phyloP scores from a whole-genome alignment of 1,140 invertebrate species.

The Stegodyphus mimosarum region DNA sequence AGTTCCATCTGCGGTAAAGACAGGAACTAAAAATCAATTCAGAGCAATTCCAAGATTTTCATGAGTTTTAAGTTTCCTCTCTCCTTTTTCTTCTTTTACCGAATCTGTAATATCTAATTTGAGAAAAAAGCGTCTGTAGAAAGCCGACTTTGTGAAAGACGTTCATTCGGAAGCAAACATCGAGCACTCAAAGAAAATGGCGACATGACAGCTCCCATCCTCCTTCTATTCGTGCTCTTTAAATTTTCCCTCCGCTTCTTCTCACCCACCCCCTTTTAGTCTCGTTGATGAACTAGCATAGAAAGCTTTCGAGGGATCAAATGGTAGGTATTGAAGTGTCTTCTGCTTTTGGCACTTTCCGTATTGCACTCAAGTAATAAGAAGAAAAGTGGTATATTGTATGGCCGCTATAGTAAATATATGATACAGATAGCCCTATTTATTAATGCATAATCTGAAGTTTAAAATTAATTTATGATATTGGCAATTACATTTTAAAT shows the following conservation, averaged over 20 bases:
- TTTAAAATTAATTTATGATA: too few species aligned
- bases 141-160: neutral
- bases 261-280: neutral
- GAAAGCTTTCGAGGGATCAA: slow-evolving; percentile 22
- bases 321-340: slow-evolving; percentile 47
- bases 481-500: too few species aligned
- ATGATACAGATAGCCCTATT: too few species aligned
- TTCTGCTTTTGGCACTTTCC: slow-evolving; percentile 39
- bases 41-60: too few species aligned
- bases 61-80: too few species aligned
- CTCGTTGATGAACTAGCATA: slow-evolving; percentile 38
- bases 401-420: neutral
- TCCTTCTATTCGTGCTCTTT: slow-evolving; percentile 6
- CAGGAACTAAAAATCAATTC: too few species aligned
- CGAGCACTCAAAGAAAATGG: slow-evolving; percentile 11
- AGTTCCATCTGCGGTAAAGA: too few species aligned
- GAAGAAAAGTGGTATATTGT: slow-evolving; percentile 16
- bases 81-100: too few species aligned
- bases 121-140: neutral
- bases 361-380: neutral
- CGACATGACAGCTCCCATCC: neutral
- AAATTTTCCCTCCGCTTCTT: neutral
- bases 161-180: slow-evolving; percentile 31
- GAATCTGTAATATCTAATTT: neutral
- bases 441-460: too few species aligned